phyloP scores from a whole-genome alignment of 2,888 invertebrate species.

The Dolichopus griseipennis region DNA sequence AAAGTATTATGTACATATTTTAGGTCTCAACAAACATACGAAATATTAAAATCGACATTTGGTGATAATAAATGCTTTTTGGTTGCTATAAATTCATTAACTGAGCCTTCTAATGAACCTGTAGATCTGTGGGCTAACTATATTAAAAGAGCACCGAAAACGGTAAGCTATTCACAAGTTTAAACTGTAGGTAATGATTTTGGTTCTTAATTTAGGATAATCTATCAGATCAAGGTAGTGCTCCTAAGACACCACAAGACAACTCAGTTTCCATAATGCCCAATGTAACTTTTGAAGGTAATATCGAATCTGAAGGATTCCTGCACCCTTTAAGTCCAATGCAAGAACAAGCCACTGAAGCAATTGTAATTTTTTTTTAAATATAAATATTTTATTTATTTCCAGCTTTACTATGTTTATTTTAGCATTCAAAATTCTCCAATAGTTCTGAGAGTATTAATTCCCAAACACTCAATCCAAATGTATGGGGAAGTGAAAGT shows the following conservation, averaged over 20 bases:
- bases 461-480: slow-evolving; percentile 45
- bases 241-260: slow-evolving; percentile 52
- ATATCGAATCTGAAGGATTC: slow-evolving; percentile 33
- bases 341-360: slow-evolving; percentile 53
- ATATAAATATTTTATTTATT: neutral
- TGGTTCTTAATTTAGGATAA: slow-evolving; percentile 27
- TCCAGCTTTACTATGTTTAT: neutral
- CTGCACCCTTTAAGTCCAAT: slow-evolving; percentile 70
- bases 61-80: slow-evolving; percentile 82
- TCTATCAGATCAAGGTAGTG: slow-evolving; percentile 45
- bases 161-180: slow-evolving; percentile 37
- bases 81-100: slow-evolving; percentile 78
- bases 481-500: slow-evolving; percentile 51
- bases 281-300: slow-evolving; percentile 38
- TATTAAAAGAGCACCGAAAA: slow-evolving; percentile 53
- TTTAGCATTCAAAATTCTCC: slow-evolving; percentile 41
- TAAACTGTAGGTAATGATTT: neutral
- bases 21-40: slow-evolving; percentile 76
- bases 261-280: slow-evolving; percentile 43
- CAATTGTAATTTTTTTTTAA: slow-evolving; percentile 39
- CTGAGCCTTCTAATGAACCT: slow-evolving; percentile 50
- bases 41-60: slow-evolving; percentile 76
- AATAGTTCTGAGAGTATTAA: slow-evolving; percentile 53
- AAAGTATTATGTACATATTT: slow-evolving; percentile 30
- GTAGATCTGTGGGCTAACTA: slow-evolving; percentile 82